These are phyloP conservation scores for Bembecia ichneumoniformis DNA, from an alignment of 2,888 invertebrate species.

Conservation along the genomic window DNA sequence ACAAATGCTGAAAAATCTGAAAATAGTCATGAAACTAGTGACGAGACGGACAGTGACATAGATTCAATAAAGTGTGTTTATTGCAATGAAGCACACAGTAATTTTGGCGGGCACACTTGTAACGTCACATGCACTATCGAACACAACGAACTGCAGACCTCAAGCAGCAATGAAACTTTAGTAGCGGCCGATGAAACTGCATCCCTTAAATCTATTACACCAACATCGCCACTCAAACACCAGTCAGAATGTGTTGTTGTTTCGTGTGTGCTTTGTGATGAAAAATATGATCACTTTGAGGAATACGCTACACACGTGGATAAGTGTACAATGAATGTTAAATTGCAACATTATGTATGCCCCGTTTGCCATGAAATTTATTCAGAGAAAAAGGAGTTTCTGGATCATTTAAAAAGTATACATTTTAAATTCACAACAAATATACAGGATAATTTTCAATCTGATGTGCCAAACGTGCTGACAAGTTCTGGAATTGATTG, in stretches of 20 bases:
- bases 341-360: conserved; percentile 59
- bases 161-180: conserved; percentile 59
- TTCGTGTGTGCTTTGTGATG: conserved; percentile 60
- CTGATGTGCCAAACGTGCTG: conserved; percentile 9
- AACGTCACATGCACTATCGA: conserved; percentile 59
- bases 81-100: conserved; percentile 52
- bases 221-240: conserved; percentile 21
- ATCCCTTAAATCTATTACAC: conserved; percentile 17
- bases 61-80: conserved; percentile 62
- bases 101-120: conserved; percentile 49
- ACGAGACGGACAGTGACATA: conserved; percentile 64
- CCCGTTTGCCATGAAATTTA: conserved; percentile 62
- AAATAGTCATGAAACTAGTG: conserved; percentile 42
- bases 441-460: too few relatives aligned
- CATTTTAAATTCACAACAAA: conserved; percentile 28
- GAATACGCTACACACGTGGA: conserved; percentile 54
- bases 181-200: conserved; percentile 46
- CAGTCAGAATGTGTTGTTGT: conserved; percentile 19
- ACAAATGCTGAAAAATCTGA: conserved; percentile 18
- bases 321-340: conserved; percentile 60
- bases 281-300: conserved; percentile 50
- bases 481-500: conserved; percentile 43
- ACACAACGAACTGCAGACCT: conserved; percentile 43
- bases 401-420: conserved; percentile 48
- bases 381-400: conserved; percentile 44